Evolutionary conservation across 2,797 vertebrate genomes (phyloP).

Genomic region (Bovichtus diacanthus): DNA sequence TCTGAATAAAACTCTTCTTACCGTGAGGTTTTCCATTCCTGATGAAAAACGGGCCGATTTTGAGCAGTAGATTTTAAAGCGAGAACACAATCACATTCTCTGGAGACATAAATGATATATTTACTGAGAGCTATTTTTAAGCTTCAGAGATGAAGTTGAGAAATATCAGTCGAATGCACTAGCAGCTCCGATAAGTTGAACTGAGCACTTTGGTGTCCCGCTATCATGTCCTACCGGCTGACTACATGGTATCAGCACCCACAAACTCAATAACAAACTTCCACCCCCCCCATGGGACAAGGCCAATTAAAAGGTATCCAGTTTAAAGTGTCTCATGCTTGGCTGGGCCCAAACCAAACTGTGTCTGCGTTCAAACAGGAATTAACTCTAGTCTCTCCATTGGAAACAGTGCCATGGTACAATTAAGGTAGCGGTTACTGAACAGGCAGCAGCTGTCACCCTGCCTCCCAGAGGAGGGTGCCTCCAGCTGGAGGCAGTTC

Average conservation of each 20-base stretch:
- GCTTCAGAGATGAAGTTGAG: conserved; percentile 22
- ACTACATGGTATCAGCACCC: conserved; percentile 59
- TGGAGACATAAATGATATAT: conserved; percentile 16
- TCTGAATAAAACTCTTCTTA: conserved; percentile 60
- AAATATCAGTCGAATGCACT: conserved; percentile 16
- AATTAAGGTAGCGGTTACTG: conserved; percentile 71
- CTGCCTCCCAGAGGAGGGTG: conserved; percentile 56
- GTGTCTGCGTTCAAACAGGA: conserved; percentile 66
- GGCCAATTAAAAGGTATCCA: conserved; percentile 82
- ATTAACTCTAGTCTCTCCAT: conserved; percentile 54
- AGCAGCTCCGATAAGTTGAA: conserved; percentile 28
- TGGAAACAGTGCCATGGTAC: conserved; percentile 64
- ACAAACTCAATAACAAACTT: conserved; percentile 71
- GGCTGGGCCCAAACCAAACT: conserved; percentile 60
- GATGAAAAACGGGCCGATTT: conserved; percentile 22
- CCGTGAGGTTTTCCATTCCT: conserved; percentile 83
- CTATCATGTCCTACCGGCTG: conserved; percentile 64
- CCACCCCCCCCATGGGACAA: conserved; percentile 53
- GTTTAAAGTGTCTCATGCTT: conserved; percentile 70
- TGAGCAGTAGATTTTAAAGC: conserved; percentile 8
- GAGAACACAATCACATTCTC: conserved; percentile 34
- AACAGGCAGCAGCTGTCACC: conserved; percentile 67
- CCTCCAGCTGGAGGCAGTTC: conserved; percentile 31
- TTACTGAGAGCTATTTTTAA: conserved; percentile 31
- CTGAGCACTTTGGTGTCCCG: conserved; percentile 48